Percentiles rank a stretch among this genome's conserved stretches.
Conservation (phyloP, 2,797 vertebrate genomes). For the Masticophis lateralis region DNA sequence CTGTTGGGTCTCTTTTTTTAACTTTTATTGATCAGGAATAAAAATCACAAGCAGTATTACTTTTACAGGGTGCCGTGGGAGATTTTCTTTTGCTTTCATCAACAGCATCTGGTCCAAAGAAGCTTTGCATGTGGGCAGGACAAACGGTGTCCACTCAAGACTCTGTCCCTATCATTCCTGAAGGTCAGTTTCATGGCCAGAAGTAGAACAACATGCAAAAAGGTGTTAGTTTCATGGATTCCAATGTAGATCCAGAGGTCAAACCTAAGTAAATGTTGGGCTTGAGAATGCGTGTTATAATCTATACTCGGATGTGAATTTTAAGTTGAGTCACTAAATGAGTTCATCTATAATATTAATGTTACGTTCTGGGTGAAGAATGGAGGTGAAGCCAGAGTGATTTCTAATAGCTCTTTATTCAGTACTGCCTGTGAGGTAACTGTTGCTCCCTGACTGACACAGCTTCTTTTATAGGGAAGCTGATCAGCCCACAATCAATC, state of each 20-base stretch:
- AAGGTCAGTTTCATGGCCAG: constrained; percentile 14
- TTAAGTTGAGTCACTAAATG: background rate
- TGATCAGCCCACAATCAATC: too few species aligned
- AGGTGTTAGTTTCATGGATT: background rate
- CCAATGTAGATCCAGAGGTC: background rate
- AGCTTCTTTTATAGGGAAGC: too few species aligned
- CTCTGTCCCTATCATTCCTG: constrained; percentile 6
- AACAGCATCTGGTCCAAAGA: background rate
- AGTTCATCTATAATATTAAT: background rate
- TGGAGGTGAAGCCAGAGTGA: too few species aligned
- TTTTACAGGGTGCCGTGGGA: background rate
- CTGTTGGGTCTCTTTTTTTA: background rate
- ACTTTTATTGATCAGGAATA: background rate
- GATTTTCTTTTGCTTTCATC: background rate
- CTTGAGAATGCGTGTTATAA: background rate
- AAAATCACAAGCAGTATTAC: background rate
- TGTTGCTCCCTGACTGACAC: too few species aligned
- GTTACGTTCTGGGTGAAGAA: too few species aligned
- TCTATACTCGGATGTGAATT: background rate
- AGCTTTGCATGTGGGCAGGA: background rate
- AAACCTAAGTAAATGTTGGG: background rate
- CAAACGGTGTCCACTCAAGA: background rate
- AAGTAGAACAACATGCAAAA: background rate
- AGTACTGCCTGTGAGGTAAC: too few species aligned
- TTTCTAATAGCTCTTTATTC: too few species aligned